Conservation (phyloP, 2,888 invertebrate genomes). For the Kuschelorhynchus macadamiae region DNA sequence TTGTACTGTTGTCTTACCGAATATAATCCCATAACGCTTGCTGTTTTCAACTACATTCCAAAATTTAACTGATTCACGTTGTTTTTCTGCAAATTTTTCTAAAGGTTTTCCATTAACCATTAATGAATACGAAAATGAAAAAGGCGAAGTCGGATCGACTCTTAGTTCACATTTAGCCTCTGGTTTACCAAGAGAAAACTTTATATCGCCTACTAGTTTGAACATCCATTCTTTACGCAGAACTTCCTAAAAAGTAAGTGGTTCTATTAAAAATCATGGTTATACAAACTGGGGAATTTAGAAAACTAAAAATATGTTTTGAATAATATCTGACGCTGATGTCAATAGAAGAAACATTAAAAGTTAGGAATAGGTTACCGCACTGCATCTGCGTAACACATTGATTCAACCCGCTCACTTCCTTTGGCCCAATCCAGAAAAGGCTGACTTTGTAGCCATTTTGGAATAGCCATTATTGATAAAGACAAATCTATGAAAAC, state of each 20-base stretch:
- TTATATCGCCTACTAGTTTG: constrained; percentile 88
- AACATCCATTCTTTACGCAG: constrained; percentile 91
- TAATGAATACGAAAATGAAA: constrained; percentile 86
- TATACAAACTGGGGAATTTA: too few species aligned
- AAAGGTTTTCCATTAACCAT: constrained; percentile 87
- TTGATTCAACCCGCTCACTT: too few species aligned
- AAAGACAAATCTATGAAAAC: too few species aligned
- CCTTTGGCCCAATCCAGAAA: too few species aligned
- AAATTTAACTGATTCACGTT: constrained; percentile 80
- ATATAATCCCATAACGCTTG: constrained; percentile 77
- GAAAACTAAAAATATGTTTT: too few species aligned
- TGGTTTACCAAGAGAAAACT: constrained; percentile 77
- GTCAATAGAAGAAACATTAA: too few species aligned
- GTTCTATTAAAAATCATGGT: too few species aligned
- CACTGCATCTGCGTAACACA: too few species aligned
- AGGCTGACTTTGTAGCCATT: too few species aligned
- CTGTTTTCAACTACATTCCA: constrained; percentile 77
- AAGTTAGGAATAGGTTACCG: too few species aligned
- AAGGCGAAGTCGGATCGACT: constrained; percentile 77
- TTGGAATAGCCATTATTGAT: too few species aligned
- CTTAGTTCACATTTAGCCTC: constrained; percentile 66
- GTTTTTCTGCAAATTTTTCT: constrained; percentile 85
- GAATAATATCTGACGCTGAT: too few species aligned
- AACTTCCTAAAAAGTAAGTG: constrained; percentile 77
- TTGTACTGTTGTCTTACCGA: constrained; percentile 74